Evolutionary conservation across 1,140 invertebrate species (phyloP), one percentile per base, ranked within the genome.

Genomic region (Adelges cooleyi): DNA sequence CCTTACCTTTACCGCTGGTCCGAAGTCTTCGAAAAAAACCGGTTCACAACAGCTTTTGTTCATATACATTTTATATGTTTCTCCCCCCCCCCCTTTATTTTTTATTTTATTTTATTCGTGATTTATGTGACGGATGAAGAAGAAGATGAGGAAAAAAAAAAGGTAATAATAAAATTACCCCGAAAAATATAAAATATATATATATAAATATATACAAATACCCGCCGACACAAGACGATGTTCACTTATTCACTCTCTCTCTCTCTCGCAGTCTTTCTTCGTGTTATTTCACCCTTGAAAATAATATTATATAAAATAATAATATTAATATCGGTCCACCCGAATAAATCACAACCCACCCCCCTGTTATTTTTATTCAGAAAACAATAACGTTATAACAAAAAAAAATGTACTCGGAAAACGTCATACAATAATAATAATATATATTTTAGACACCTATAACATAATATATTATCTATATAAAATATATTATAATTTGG

Each of bases 261-360:
- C 13, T 8, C n/a, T n/a, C n/a, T n/a, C n/a, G n/a, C n/a, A n/a
- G n/a, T n/a, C n/a, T n/a, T n/a, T n/a, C n/a, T n/a, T n/a, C n/a
- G n/a, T n/a, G n/a, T n/a, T n/a, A n/a, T n/a, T n/a, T n/a, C n/a
- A n/a, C n/a, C n/a, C n/a, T n/a, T n/a, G n/a, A n/a, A n/a, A n/a
- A n/a, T n/a, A n/a, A n/a, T n/a, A n/a, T n/a, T n/a, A n/a, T n/a
- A n/a, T n/a, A n/a, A n/a, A n/a, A n/a, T n/a, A n/a, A n/a, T n/a
- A n/a, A n/a, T n/a, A n/a, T n/a, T n/a, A 46, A 18, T 33, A 46
- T 62, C 56, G 56, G 56, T 22, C 15, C 42, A 29, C 17, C 40
- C 40, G 56, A 62, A 62, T 62, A 62, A 62, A 62, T 62, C 56
- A n/a, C n/a, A 46, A 62, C 56, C 56, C 40, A 13, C 38, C 53